Conservation (phyloP, 2,888 invertebrate species). For the Yponomeuta malinellus region DNA sequence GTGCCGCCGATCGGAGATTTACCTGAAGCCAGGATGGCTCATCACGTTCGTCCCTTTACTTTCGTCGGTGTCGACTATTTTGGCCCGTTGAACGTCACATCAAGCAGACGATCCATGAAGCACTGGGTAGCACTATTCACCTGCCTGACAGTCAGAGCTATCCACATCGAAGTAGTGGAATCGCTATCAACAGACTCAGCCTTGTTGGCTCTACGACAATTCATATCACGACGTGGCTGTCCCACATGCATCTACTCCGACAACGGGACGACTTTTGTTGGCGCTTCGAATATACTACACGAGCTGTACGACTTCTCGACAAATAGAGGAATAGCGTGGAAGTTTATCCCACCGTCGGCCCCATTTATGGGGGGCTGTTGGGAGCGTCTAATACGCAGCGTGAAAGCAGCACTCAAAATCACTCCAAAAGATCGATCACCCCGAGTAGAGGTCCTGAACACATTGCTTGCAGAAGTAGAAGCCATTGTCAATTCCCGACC, state of each 20-base stretch:
- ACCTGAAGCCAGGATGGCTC: neutral
- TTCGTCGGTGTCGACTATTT: neutral
- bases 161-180: neutral
- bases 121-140: neutral
- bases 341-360: neutral
- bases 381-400: neutral
- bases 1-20: conserved; percentile 3
- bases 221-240: neutral
- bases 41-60: neutral
- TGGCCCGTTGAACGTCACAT: neutral
- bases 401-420: neutral
- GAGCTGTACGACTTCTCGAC: no score
- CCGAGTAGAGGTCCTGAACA: neutral
- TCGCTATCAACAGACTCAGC: neutral
- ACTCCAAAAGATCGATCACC: neutral
- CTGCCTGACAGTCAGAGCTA: neutral
- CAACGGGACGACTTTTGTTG: neutral
- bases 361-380: neutral
- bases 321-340: neutral
- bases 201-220: no score
- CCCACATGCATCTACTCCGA: neutral
- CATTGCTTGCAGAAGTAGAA: neutral
- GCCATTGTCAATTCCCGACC: no score
- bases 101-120: neutral
- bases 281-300: neutral